Evolutionary conservation across 2,797 vertebrate species (phyloP).

Genomic region (Cryptoprocta ferox): DNA sequence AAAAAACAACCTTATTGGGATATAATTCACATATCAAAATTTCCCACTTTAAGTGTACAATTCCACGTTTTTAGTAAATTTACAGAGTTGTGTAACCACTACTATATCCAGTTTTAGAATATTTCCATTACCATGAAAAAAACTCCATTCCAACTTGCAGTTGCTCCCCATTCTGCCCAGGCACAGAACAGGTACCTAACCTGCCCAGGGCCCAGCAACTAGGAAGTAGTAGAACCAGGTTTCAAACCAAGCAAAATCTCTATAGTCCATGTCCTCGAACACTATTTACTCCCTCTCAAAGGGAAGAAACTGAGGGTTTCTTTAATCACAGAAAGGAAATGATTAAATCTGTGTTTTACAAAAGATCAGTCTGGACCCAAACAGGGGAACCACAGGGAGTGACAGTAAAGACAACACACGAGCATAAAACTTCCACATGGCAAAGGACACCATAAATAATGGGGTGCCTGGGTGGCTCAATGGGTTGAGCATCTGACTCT

Average conservation of each 20-base stretch:
- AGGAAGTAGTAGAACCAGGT: not conserved
- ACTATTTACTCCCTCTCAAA: not conserved
- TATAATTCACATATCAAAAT: not conserved
- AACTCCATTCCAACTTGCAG: not conserved
- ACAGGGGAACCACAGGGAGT: not conserved
- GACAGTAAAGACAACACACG: not conserved
- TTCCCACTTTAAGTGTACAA: slow-evolving; percentile 23
- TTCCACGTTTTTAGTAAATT: slow-evolving; percentile 21
- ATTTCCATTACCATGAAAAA: not conserved
- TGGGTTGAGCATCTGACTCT: too few relatives aligned
- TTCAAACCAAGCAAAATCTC: not conserved
- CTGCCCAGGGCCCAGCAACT: not conserved
- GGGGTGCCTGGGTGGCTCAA: too few relatives aligned
- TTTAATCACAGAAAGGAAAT: not conserved
- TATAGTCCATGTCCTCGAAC: not conserved
- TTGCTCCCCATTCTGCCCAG: not conserved
- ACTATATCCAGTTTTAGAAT: slow-evolving; percentile 36
- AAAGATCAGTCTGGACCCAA: not conserved
- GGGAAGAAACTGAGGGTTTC: not conserved
- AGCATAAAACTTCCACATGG: not conserved
- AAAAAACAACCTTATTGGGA: not conserved
- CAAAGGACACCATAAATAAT: slow-evolving; percentile 4
- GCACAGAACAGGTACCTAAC: not conserved
- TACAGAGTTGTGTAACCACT: not conserved
- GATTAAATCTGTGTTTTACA: not conserved